Evolutionary conservation across 2,113 vertebrate species (phyloP).

Genomic region (Trochalopteron elliotii): DNA sequence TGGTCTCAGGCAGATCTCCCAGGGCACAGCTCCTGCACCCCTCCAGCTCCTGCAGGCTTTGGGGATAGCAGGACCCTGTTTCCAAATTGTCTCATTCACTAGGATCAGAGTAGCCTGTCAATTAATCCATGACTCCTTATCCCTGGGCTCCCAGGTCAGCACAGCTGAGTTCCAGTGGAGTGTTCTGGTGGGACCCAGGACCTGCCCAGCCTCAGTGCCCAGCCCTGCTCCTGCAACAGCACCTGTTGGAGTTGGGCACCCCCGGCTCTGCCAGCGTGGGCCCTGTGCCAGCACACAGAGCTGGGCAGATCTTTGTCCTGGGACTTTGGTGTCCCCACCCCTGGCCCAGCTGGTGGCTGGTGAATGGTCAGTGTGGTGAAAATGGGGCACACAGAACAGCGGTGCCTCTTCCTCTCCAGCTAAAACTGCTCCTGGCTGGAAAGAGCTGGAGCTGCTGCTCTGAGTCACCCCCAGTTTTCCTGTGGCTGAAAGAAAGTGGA

Average conservation of each 20-base stretch:
- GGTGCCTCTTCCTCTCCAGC: not conserved
- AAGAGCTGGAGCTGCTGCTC: slow-evolving; percentile 56
- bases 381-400: not conserved
- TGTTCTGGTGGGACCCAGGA: rapidly evolving
- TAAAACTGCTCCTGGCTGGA: not conserved
- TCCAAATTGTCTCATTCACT: not conserved
- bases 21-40: not conserved
- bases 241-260: rapidly evolving
- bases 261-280: rapidly evolving
- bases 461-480: slow-evolving; percentile 77
- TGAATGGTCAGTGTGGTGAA: rapidly evolving
- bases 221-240: not conserved
- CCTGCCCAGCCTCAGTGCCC: not conserved
- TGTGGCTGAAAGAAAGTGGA: slow-evolving; percentile 80
- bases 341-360: rapidly evolving
- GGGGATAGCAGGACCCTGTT: rapidly evolving
- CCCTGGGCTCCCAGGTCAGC: not conserved
- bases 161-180: not conserved
- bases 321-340: not conserved
- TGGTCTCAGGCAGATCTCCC: not conserved
- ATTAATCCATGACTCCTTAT: rapidly evolving
- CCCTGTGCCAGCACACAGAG: rapidly evolving
- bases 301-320: not conserved
- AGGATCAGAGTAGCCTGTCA: not conserved
- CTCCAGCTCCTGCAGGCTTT: not conserved